Conservation (phyloP, 1,140 invertebrate species). For the Psilanteris sp. region DNA sequence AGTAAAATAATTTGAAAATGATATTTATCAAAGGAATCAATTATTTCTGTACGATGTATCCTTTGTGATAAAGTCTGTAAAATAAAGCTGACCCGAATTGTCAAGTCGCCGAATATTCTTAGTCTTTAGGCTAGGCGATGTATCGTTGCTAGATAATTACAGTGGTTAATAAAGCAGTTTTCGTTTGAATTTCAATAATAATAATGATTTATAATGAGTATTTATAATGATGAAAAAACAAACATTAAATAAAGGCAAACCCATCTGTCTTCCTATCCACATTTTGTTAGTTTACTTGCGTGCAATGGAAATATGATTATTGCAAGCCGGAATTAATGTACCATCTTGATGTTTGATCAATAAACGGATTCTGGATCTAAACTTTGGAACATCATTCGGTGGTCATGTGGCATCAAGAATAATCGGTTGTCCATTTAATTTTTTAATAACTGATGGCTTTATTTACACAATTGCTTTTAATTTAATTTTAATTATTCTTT, state of each 20-base stretch:
- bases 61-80: neutral
- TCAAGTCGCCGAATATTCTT: slow-evolving; percentile 66
- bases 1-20: no score
- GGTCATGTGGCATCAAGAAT: slow-evolving; percentile 77
- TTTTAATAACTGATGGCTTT: no score
- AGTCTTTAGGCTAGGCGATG: slow-evolving; percentile 29
- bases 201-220: slow-evolving; percentile 8
- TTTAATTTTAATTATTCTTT: neutral
- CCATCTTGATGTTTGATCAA: slow-evolving; percentile 58
- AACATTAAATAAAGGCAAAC: slow-evolving; percentile 66
- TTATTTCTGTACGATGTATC: slow-evolving; percentile 3
- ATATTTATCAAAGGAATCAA: no score
- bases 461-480: neutral
- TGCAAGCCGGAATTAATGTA: slow-evolving; percentile 33
- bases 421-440: slow-evolving; percentile 24
- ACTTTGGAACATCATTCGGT: slow-evolving; percentile 71
- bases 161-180: slow-evolving; percentile 27
- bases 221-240: slow-evolving; percentile 10
- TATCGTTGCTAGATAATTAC: no score
- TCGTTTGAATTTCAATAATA: slow-evolving; percentile 13
- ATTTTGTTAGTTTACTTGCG: slow-evolving; percentile 19
- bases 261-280: slow-evolving; percentile 65
- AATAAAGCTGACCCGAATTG: neutral
- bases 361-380: slow-evolving; percentile 71
- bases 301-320: slow-evolving; percentile 24